Evolutionary conservation across 2,888 invertebrate species (phyloP), one percentile per base, ranked within the genome.

Genomic region (Apamea crenata): DNA sequence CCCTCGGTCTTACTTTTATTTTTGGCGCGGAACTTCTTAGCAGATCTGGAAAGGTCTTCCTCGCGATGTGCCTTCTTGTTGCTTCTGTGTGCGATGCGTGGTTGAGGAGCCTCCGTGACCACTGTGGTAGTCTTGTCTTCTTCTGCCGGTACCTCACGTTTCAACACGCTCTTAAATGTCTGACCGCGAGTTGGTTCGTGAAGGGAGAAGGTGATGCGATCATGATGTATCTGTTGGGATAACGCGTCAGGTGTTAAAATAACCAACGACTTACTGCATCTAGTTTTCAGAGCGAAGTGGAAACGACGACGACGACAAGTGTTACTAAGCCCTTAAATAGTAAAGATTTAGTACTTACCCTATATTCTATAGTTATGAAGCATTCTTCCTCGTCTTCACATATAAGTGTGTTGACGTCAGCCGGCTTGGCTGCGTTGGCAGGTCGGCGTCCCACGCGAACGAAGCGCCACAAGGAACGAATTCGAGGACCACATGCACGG

Each of bases 371-470:
- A 21, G 94, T 94, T 81, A 96, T 90, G 88, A 89, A 95, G 89
- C 96, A 96, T 85, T 96, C 96, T 80, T 96, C 96, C 80, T 96
- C 96, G 80, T 96, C 96, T 86, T 96, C 96, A 82, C 96, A 96
- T 63, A 96, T 89, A 4, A 96, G 93, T 0, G 96, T 96, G 90
- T 96, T 96, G 85, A 96, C 96, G 84, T 96, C 96, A 1, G 96
- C 96, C 0, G 96, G 96, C 80, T 96, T 96, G 67, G 94, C 92
- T 0, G 90, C 95, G 88, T 92, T 92, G 18, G 90, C 83, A 1
- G 96, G 94, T 1, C 96, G 93, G 0, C 93, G 93, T 0, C 94
- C 94, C 12, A 94, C 95, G 29, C 96, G 94, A 47, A 94, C 88
- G 91, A 96, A 96, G 2, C 96, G 94, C 96, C 96, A 96, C 79